phyloP scores from a whole-genome alignment of 2,113 vertebrate species.

The Hirundichthys speculiger region DNA sequence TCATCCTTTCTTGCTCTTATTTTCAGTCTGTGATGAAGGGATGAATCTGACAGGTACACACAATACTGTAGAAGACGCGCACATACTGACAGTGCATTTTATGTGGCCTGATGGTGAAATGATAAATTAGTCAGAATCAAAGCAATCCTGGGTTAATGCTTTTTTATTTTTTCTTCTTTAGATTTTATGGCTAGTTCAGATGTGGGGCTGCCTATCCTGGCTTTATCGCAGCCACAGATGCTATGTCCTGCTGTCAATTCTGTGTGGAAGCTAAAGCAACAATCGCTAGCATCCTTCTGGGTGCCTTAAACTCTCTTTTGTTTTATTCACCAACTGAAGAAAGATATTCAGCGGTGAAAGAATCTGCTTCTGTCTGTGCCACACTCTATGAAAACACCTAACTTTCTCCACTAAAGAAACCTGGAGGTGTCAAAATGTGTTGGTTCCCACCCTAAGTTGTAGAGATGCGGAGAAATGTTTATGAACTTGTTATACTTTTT shows the following conservation, averaged over 20 bases:
- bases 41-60: slow-evolving; percentile 33
- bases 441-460: neutral
- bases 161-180: no score
- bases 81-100: no score
- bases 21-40: slow-evolving; percentile 43
- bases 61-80: slow-evolving; percentile 3
- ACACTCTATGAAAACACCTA: neutral
- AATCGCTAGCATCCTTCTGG: slow-evolving; percentile 10
- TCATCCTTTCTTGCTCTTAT: slow-evolving; percentile 1
- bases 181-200: no score
- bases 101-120: no score
- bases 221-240: slow-evolving; percentile 41
- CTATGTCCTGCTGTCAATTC: slow-evolving; percentile 20
- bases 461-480: neutral
- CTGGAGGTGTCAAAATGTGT: neutral
- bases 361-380: slow-evolving; percentile 5
- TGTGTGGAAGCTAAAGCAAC: slow-evolving; percentile 28
- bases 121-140: no score
- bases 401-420: neutral
- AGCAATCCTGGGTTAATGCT: no score
- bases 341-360: slow-evolving; percentile 22
- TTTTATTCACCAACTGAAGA: slow-evolving; percentile 19
- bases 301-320: slow-evolving; percentile 22
- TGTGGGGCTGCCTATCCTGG: slow-evolving; percentile 15
- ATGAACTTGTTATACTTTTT: neutral